These are phyloP conservation scores for Campoletis raptor DNA, from an alignment of 2,888 invertebrate genomes.

Conservation along the genomic window DNA sequence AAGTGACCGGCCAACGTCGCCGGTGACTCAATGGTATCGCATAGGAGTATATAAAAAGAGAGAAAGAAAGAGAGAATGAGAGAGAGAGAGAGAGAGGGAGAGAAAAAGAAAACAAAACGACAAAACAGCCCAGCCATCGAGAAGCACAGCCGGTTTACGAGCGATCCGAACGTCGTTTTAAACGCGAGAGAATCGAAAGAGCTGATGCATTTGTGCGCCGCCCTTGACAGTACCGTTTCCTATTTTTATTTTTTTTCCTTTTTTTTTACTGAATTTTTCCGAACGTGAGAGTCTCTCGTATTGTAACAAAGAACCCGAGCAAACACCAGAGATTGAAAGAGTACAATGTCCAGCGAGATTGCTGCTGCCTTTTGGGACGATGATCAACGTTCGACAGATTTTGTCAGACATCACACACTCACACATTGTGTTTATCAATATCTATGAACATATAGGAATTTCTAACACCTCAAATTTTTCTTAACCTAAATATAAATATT, in stretches of 20 bases:
- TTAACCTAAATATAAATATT: neutral
- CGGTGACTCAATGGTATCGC: conserved; percentile 62
- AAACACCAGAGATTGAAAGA: conserved; percentile 37
- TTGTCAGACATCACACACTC: neutral
- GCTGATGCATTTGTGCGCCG: neutral
- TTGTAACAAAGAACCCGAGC: conserved; percentile 3
- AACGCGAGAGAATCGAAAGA: conserved; percentile 20
- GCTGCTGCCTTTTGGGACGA: conserved; percentile 25
- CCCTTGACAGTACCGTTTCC: conserved; percentile 35
- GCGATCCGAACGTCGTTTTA: conserved; percentile 29
- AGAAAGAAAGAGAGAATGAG: conserved; percentile 29
- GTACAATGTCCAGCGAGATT: conserved; percentile 40
- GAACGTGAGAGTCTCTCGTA: neutral
- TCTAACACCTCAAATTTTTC: neutral
- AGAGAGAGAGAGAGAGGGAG: conserved; percentile 41
- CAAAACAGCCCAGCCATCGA: conserved; percentile 16
- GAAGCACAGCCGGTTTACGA: conserved; percentile 48
- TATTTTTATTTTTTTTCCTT: neutral
- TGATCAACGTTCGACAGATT: conserved; percentile 54
- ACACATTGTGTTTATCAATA: neutral
- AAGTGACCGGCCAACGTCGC: conserved; percentile 37
- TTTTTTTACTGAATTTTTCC: neutral
- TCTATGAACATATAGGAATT: neutral
- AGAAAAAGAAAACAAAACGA: conserved; percentile 28
- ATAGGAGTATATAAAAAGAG: neutral